Conservation (phyloP, 2,113 vertebrate species). For the Lepidothrix coronata region DNA sequence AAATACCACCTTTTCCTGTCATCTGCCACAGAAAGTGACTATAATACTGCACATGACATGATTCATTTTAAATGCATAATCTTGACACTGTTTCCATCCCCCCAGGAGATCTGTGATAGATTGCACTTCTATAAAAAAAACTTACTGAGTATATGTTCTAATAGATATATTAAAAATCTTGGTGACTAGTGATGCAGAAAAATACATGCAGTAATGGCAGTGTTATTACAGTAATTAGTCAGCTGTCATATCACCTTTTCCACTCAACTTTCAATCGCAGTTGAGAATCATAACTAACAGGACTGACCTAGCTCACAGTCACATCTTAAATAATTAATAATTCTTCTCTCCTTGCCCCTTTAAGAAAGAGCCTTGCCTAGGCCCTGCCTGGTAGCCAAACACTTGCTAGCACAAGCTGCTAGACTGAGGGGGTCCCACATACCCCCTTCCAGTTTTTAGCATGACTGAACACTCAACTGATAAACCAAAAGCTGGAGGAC, state of each 20-base stretch:
- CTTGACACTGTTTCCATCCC: not conserved
- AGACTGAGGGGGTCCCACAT: not conserved
- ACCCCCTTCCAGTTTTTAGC: not conserved
- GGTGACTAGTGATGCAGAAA: not conserved
- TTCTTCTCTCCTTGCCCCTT: not conserved
- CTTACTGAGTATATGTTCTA: not conserved
- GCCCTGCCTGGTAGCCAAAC: not conserved
- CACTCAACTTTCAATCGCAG: not conserved
- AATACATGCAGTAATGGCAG: not conserved
- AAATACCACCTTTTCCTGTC: not conserved
- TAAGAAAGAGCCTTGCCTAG: not conserved
- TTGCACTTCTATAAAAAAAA: not conserved
- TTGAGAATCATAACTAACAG: not conserved
- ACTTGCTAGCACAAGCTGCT: not conserved
- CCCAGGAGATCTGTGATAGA: not conserved
- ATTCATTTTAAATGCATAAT: not conserved
- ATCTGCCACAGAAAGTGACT: not conserved
- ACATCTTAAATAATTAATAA: not conserved
- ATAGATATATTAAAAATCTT: not conserved
- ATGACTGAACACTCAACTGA: accelerated
- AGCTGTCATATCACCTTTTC: not conserved
- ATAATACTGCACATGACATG: not conserved
- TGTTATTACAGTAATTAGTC: not conserved
- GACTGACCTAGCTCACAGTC: not conserved
- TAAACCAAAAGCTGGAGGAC: not conserved